phyloP scores from a whole-genome alignment of 2,888 invertebrate genomes.

The Aethes cnicana region DNA sequence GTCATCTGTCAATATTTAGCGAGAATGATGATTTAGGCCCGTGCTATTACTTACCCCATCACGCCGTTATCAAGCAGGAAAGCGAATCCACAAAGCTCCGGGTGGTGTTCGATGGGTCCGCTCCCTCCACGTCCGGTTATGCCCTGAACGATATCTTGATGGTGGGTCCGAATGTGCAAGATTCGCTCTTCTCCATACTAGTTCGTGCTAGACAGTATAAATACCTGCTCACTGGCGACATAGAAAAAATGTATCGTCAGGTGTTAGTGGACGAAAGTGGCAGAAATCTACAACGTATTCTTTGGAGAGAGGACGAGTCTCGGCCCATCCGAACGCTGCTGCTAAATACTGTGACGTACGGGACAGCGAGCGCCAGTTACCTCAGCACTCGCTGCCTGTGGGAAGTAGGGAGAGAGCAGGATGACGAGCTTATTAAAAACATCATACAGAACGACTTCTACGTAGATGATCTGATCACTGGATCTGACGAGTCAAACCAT shows the following conservation, averaged over 20 bases:
- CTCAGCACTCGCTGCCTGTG: conserved; percentile 26
- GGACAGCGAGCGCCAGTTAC: conserved; percentile 39
- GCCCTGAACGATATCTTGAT: conserved; percentile 37
- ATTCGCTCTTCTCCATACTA: conserved; percentile 36
- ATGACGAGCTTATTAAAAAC: neutral
- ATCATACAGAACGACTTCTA: conserved; percentile 1
- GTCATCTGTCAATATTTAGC: conserved; percentile 29
- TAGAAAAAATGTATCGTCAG: conserved; percentile 39
- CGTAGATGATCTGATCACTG: conserved; percentile 14
- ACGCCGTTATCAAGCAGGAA: conserved; percentile 3
- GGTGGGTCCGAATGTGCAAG: conserved; percentile 40
- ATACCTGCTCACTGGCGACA: conserved; percentile 36
- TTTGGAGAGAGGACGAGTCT: conserved; percentile 36
- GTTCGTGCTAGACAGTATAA: conserved; percentile 35
- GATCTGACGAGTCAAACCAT: neutral
- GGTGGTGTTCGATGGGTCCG: conserved; percentile 38
- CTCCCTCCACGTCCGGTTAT: conserved; percentile 34
- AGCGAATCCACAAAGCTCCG: conserved; percentile 38
- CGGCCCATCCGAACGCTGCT: conserved; percentile 29
- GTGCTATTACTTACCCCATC: neutral
- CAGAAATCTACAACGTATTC: conserved; percentile 30
- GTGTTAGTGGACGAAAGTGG: conserved; percentile 20
- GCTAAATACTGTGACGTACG: conserved; percentile 48
- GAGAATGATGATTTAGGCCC: neutral
- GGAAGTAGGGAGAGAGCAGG: neutral